These are phyloP conservation scores for Synergus laeviventris DNA, from an alignment of 2,888 invertebrate genomes.

Conservation along the genomic window DNA sequence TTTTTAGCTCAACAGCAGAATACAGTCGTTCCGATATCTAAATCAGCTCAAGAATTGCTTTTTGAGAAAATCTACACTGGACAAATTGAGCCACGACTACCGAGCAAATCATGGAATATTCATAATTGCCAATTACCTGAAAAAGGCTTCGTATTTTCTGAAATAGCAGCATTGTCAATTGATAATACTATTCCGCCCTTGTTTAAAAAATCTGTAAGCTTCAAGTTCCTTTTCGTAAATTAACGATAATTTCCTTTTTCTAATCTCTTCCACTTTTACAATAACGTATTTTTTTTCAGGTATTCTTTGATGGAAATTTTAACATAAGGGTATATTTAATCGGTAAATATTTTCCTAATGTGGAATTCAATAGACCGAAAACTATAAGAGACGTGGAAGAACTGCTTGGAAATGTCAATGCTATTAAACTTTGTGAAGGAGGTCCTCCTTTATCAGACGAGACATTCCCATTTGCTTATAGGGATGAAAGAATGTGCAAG, in stretches of 20 bases:
- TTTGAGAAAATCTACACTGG: slow-evolving; percentile 7
- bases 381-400: slow-evolving; percentile 6
- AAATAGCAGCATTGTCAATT: background rate
- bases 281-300: background rate
- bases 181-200: slow-evolving; percentile 8
- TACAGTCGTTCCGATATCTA: background rate
- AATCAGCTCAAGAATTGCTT: background rate
- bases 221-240: background rate
- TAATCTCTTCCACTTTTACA: background rate
- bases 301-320: slow-evolving; percentile 15
- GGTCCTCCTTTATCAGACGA: background rate
- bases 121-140: slow-evolving; percentile 16
- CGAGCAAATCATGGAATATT: slow-evolving; percentile 21
- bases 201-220: slow-evolving; percentile 19
- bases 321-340: slow-evolving; percentile 6
- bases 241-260: background rate
- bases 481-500: slow-evolving; percentile 6
- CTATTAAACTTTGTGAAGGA: slow-evolving; percentile 17
- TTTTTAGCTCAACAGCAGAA: background rate
- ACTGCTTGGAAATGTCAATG: background rate
- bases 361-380: background rate
- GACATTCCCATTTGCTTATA: slow-evolving; percentile 1
- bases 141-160: slow-evolving; percentile 10
- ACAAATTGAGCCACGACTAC: slow-evolving; percentile 22
- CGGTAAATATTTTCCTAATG: slow-evolving; percentile 23